phyloP scores from a whole-genome alignment of 2,113 vertebrate species.

The Laticauda colubrina region DNA sequence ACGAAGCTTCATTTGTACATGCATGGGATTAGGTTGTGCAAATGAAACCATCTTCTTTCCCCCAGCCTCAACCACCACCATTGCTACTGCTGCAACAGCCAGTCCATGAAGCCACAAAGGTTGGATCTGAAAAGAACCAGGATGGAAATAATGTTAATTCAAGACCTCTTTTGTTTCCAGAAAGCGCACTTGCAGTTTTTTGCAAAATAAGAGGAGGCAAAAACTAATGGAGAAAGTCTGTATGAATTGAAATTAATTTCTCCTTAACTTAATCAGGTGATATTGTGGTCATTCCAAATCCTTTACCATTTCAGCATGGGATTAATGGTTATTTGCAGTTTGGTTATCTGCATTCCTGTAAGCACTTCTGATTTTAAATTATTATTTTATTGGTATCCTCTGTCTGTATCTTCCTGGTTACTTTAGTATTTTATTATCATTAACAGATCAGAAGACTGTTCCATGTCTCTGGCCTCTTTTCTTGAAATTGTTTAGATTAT shows the following conservation, averaged over 20 bases:
- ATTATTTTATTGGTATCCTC: constrained; percentile 1
- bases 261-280: background rate
- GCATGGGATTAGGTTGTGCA: background rate
- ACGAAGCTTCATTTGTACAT: background rate
- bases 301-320: background rate
- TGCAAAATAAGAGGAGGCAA: background rate
- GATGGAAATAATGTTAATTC: background rate
- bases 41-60: background rate
- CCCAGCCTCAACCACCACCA: fast-evolving
- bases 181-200: background rate
- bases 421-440: background rate
- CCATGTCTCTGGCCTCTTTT: background rate
- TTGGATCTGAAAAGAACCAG: background rate
- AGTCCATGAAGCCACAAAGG: background rate
- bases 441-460: constrained; percentile 22
- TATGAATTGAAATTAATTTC: background rate
- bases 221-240: background rate
- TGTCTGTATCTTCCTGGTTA: background rate
- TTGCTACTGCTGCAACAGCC: background rate
- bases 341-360: constrained; percentile 16
- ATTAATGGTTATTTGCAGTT: background rate
- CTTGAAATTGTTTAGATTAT: constrained; percentile 21
- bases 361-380: background rate
- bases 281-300: background rate
- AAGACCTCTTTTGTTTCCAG: background rate